Percentiles rank a stretch among this genome's conserved stretches.
Conservation (phyloP, 1,140 invertebrate species). For the Pogonomyrmex californicus region DNA sequence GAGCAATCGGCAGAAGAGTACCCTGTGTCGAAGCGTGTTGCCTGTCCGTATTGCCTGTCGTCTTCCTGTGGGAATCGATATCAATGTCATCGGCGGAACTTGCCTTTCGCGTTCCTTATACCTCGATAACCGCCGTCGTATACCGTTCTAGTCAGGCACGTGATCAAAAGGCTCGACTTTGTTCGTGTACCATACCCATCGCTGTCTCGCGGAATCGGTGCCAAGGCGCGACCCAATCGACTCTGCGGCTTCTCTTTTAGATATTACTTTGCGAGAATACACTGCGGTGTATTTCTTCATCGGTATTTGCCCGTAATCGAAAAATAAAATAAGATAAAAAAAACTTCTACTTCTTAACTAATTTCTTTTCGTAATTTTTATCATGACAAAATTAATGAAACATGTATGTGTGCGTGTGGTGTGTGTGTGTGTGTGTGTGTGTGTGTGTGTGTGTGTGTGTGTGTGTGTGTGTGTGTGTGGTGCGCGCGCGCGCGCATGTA, state of each 20-base stretch:
- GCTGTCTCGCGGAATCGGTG: slow-evolving; percentile 55
- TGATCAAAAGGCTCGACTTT: slow-evolving; percentile 79
- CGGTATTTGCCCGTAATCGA: neutral
- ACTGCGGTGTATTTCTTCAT: neutral
- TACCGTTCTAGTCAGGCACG: slow-evolving; percentile 69
- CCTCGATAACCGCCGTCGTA: slow-evolving; percentile 65
- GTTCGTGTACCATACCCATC: slow-evolving; percentile 14
- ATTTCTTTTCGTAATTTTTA: neutral
- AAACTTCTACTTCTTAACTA: neutral
- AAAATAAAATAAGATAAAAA: neutral
- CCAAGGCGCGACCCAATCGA: slow-evolving; percentile 52
- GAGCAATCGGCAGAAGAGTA: slow-evolving; percentile 56
- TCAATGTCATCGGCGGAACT: slow-evolving; percentile 79
- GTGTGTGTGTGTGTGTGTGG: no score
- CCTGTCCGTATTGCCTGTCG: slow-evolving; percentile 62
- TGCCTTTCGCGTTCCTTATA: slow-evolving; percentile 69
- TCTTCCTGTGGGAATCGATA: slow-evolving; percentile 82
- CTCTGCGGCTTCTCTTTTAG: neutral
- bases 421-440: no score
- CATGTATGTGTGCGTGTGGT: no score
- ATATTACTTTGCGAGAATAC: slow-evolving; percentile 5
- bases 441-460: no score
- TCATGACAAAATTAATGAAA: neutral
- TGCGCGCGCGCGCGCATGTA: neutral
- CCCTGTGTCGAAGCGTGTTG: neutral